These are phyloP conservation scores for Clunio marinus DNA, from an alignment of 2,888 invertebrate species.

Conservation along the genomic window DNA sequence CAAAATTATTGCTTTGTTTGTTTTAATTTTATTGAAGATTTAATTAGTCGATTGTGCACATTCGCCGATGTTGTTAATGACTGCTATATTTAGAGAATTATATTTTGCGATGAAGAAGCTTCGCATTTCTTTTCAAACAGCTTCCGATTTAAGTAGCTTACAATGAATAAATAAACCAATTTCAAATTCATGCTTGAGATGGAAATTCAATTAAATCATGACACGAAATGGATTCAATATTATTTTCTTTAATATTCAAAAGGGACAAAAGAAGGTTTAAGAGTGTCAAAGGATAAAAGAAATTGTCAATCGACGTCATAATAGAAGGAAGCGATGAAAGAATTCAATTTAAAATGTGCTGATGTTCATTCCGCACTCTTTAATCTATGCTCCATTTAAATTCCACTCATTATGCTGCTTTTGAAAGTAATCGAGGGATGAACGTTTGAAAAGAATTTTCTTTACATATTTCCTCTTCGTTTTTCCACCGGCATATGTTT, in stretches of 20 bases:
- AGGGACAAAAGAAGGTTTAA: too few relatives aligned
- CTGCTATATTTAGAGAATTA: background rate
- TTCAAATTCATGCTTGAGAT: too few relatives aligned
- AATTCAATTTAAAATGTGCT: too few relatives aligned
- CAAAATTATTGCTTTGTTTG: constrained; percentile 1
- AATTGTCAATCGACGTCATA: too few relatives aligned
- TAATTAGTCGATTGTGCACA: background rate
- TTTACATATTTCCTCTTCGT: too few relatives aligned
- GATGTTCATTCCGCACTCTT: background rate
- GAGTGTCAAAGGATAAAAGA: too few relatives aligned
- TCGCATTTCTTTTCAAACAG: background rate
- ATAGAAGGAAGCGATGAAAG: too few relatives aligned
- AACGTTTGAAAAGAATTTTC: background rate
- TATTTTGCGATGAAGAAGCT: too few relatives aligned
- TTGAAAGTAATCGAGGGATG: background rate
- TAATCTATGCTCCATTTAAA: background rate
- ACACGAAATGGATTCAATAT: too few relatives aligned
- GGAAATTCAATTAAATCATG: background rate
- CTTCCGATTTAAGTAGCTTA: background rate
- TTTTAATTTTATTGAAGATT: background rate
- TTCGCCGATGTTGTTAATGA: background rate
- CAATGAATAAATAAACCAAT: too few relatives aligned
- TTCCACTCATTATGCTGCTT: background rate
- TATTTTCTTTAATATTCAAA: too few relatives aligned
- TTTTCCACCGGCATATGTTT: too few relatives aligned